These are phyloP conservation scores for Vidua macroura DNA, from an alignment of 2,113 vertebrate genomes.

Conservation along the genomic window DNA sequence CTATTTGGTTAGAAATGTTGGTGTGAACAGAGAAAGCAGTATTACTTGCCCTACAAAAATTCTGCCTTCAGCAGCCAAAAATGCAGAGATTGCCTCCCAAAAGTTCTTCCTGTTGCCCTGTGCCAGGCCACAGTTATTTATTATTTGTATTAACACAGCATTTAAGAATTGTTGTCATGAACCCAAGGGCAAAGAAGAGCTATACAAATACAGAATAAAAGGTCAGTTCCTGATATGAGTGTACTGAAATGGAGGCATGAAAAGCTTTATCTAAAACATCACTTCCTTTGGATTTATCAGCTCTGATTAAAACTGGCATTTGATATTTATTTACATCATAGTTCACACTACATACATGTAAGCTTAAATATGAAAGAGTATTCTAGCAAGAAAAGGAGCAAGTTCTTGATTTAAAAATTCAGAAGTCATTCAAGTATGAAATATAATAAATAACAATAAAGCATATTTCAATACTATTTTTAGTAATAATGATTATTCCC, in stretches of 20 bases:
- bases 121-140: neutral
- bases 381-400: neutral
- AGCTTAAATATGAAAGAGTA: neutral
- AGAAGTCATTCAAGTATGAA: neutral
- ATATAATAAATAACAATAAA: neutral
- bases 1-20: neutral
- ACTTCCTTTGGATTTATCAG: neutral
- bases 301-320: neutral
- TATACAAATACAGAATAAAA: constrained; percentile 17
- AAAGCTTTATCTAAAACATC: neutral
- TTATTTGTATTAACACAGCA: neutral
- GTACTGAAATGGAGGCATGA: neutral
- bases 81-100: neutral
- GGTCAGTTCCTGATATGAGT: neutral
- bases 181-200: neutral
- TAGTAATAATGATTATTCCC: neutral
- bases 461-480: neutral
- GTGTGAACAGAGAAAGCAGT: neutral
- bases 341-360: neutral
- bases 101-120: neutral
- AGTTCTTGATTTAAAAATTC: neutral
- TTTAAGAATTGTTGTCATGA: constrained; percentile 1
- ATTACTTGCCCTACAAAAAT: neutral
- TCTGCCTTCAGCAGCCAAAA: neutral
- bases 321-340: neutral